These are phyloP conservation scores for Stichopus horrens DNA, from an alignment of 53 echinoderm and acorn worm genomes.

Conservation along the genomic window DNA sequence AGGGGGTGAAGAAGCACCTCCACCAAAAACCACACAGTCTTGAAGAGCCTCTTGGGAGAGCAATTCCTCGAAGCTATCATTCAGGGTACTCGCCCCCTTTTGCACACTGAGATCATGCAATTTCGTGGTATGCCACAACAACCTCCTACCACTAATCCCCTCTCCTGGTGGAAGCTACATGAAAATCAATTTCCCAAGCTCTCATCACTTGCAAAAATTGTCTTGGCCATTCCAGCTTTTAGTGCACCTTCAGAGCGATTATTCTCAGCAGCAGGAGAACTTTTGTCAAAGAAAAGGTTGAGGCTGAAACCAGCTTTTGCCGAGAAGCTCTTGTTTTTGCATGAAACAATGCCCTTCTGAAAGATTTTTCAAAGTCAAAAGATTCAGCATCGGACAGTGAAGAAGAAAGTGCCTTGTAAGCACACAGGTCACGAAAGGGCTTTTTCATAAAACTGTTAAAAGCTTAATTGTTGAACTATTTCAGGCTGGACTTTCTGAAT, in stretches of 20 bases:
- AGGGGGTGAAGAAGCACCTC: background rate
- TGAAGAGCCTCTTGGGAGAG: constrained; percentile 3
- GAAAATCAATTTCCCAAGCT: background rate
- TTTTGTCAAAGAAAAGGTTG: constrained; percentile 15
- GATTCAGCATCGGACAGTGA: background rate
- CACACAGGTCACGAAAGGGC: background rate
- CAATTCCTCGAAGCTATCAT: background rate
- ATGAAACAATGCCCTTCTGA: background rate
- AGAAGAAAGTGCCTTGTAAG: background rate
- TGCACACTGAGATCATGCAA: background rate
- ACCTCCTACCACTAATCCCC: background rate
- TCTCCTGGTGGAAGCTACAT: background rate
- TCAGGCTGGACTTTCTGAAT: too few relatives aligned
- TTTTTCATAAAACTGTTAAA: too few relatives aligned
- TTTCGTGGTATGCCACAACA: background rate
- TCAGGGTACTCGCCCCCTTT: background rate
- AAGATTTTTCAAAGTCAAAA: background rate
- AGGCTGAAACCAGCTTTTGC: background rate
- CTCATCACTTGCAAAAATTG: background rate
- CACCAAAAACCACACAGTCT: background rate
- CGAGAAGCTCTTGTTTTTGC: background rate
- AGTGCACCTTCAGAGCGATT: constrained; percentile 27
- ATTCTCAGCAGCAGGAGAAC: constrained; percentile 27
- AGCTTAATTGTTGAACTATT: too few relatives aligned
- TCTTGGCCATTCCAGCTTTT: constrained; percentile 16